Conservation (phyloP, 2,888 invertebrate species). For the Chrysolina oricalcia region DNA sequence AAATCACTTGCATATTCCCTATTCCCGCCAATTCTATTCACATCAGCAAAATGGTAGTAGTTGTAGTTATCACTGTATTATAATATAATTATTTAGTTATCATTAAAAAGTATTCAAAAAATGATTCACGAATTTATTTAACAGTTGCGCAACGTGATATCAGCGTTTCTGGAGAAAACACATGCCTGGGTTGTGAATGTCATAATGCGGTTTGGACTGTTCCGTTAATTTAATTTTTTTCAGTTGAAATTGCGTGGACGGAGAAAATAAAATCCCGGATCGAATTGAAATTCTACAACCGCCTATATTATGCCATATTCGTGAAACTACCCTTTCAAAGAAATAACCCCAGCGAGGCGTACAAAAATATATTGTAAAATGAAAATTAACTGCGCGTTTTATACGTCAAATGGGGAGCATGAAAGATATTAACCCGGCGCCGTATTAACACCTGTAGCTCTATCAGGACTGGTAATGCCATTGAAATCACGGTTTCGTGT, state of each 20-base stretch:
- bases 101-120: no score
- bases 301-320: slow-evolving; percentile 17
- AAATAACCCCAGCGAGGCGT: slow-evolving; percentile 19
- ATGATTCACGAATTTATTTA: no score
- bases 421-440: slow-evolving; percentile 37
- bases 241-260: background rate
- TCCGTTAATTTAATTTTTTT: background rate
- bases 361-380: slow-evolving; percentile 22
- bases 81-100: no score
- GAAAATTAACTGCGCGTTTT: slow-evolving; percentile 40
- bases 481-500: slow-evolving; percentile 47
- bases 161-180: no score
- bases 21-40: no score
- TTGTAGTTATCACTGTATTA: no score
- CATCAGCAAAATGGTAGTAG: no score
- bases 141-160: no score
- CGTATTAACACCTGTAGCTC: slow-evolving; percentile 44
- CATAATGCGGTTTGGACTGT: no score
- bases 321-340: slow-evolving; percentile 19
- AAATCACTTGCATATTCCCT: no score
- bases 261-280: background rate
- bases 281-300: background rate
- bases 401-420: slow-evolving; percentile 13
- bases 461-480: slow-evolving; percentile 42
- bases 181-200: no score